Evolutionary conservation across 2,797 vertebrate genomes (phyloP).

Genomic region (Cirrhinus molitorella): DNA sequence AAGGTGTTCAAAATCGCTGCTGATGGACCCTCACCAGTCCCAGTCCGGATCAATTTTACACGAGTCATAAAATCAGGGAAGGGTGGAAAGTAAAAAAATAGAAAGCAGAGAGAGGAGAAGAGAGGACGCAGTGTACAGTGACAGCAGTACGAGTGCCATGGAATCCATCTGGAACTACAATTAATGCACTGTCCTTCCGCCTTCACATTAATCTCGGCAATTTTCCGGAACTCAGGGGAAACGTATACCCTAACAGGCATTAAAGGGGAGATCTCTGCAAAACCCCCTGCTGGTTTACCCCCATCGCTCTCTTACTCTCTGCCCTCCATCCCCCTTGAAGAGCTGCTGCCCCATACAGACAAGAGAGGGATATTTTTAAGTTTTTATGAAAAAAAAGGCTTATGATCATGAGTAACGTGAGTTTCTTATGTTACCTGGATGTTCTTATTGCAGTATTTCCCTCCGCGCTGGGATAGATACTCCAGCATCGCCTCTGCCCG

Average conservation of each 20-base stretch:
- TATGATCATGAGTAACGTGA: neutral
- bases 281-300: conserved; percentile 66
- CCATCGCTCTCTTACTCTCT: conserved; percentile 49
- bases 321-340: conserved; percentile 42
- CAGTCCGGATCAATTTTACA: conserved; percentile 75
- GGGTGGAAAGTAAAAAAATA: conserved; percentile 52
- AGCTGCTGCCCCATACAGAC: conserved; percentile 43
- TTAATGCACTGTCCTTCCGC: conserved; percentile 76
- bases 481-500: conserved; percentile 73
- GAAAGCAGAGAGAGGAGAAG: conserved; percentile 41
- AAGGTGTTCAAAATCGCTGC: conserved; percentile 78
- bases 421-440: too few relatives aligned
- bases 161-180: conserved; percentile 79
- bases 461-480: conserved; percentile 78
- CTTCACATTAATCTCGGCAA: conserved; percentile 78
- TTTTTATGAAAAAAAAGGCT: neutral
- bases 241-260: conserved; percentile 74
- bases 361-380: neutral
- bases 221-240: conserved; percentile 79
- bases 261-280: conserved; percentile 66
- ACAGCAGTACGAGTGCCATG: conserved; percentile 62
- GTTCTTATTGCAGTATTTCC: conserved; percentile 75
- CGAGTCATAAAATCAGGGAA: conserved; percentile 75
- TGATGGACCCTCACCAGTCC: conserved; percentile 70
- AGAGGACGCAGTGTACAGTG: conserved; percentile 60